A percentile compares a stretch with the other conserved stretches of the same genome.
These are phyloP conservation scores for Aphidius gifuensis DNA, from an alignment of 1,140 invertebrate species.

Conservation along the genomic window DNA sequence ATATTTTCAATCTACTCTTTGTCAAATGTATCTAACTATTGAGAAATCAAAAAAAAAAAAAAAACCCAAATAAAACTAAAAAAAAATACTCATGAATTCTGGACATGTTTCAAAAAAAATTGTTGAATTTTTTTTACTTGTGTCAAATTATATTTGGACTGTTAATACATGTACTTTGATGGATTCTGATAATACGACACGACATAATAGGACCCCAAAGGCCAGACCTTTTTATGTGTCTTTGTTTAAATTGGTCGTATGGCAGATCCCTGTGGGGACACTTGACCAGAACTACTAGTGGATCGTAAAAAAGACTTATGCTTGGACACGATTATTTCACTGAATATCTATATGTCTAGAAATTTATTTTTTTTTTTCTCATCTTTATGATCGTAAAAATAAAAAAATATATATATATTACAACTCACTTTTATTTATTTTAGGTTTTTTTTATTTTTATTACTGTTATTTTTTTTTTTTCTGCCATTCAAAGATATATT, in stretches of 20 bases:
- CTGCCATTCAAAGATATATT: too few relatives aligned
- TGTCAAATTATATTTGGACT: background rate
- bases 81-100: too few relatives aligned
- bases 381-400: too few relatives aligned
- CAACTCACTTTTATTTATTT: too few relatives aligned
- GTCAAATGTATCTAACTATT: too few relatives aligned
- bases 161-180: conserved; percentile 1
- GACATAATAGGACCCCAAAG: conserved; percentile 4
- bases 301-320: conserved; percentile 46
- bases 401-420: too few relatives aligned
- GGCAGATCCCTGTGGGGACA: conserved; percentile 39
- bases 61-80: background rate
- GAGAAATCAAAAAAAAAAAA: background rate
- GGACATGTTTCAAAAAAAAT: background rate
- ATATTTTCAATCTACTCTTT: too few relatives aligned
- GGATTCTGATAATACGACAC: background rate
- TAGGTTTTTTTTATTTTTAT: too few relatives aligned
- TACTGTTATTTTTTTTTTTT: too few relatives aligned
- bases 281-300: conserved; percentile 43
- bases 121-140: background rate
- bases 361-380: too few relatives aligned
- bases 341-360: too few relatives aligned
- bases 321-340: conserved; percentile 36
- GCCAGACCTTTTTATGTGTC: conserved; percentile 26
- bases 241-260: conserved; percentile 34